These are phyloP conservation scores for Drosophila rhopaloa DNA, from an alignment of 1,140 invertebrate genomes.

Conservation along the genomic window DNA sequence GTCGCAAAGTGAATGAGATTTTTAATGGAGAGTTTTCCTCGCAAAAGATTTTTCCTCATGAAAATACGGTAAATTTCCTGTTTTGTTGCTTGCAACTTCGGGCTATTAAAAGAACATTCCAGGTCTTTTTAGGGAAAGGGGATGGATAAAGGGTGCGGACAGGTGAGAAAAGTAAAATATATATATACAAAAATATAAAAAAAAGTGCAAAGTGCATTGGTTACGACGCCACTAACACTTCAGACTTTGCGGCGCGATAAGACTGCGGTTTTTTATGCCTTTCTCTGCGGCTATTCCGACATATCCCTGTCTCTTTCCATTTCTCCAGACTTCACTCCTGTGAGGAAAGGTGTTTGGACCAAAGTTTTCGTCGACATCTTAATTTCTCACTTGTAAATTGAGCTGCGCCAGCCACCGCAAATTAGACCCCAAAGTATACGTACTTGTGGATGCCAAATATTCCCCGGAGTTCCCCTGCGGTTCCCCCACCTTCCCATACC, in stretches of 20 bases:
- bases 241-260: conserved; percentile 66
- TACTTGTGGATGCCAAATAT: conserved; percentile 78
- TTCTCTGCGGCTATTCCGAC: background rate
- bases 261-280: conserved; percentile 56
- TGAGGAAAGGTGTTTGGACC: conserved; percentile 34
- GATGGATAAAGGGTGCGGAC: conserved; percentile 1
- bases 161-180: background rate
- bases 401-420: conserved; percentile 79
- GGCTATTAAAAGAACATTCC: conserved; percentile 8
- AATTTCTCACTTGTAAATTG: conserved; percentile 82
- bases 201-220: conserved; percentile 64
- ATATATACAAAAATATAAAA: background rate
- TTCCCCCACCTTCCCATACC: no score
- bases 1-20: background rate
- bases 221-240: conserved; percentile 62
- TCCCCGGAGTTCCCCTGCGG: conserved; percentile 26
- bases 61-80: background rate
- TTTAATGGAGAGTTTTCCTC: background rate
- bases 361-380: conserved; percentile 78
- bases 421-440: conserved; percentile 81
- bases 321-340: background rate
- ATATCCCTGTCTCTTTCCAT: no score
- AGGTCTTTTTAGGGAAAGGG: background rate
- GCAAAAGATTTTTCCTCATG: background rate
- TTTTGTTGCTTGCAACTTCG: conserved; percentile 10